Base-by-base conservation (phyloP, 2,888 invertebrate species). In the Archaeoteleia sp. region DNA sequence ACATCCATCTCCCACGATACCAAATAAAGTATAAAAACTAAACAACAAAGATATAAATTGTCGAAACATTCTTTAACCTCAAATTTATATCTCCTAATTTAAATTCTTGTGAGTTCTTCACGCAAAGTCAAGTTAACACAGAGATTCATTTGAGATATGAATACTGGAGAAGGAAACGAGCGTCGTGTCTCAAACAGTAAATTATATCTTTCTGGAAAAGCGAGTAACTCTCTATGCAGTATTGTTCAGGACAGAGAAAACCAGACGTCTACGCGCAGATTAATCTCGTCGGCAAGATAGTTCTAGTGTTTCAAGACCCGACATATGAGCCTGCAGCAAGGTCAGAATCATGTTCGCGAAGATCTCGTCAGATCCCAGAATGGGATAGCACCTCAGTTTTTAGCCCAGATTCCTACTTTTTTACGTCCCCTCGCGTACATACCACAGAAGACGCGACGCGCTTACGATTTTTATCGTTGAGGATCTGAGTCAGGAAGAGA, bases 391-490 rank as follows among this genome's bases (percentile, higher is more conserved):
- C 62, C 54, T 46, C 7, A 46, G 48, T 58, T 61, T 61, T 57
- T 57, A 42, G 48, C 45, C 27, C 32, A 17, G 63, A 63, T 35
- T 63, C 32, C 43, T 30, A 35, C 43, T 45, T 62, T 66, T 67
- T 54, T 62, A 54, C 62, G 67, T 39, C 57, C 37, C 55, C 62
- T 57, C 67, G 58, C 62, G 62, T 67, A 67, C 57, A 12, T 40
- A 20, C 14, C 9, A 7, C 5, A 37, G 37, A 37, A 10, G 40
- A 40, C 23, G 53, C 61, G 51, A 54, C 58, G 67, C 67, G 62
- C 62, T 67, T 57, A 40, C 51, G 55, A 61, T 45, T 57, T 62
- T 67, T 61, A 67, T 67, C 62, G 51, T 67, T 45, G 43, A 55
- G 43, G 30, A 57, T 61, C 67, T 55, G 48, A 53, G 62, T 46